Conservation (phyloP, 2,113 vertebrate species). For the Zosterops lateralis region DNA sequence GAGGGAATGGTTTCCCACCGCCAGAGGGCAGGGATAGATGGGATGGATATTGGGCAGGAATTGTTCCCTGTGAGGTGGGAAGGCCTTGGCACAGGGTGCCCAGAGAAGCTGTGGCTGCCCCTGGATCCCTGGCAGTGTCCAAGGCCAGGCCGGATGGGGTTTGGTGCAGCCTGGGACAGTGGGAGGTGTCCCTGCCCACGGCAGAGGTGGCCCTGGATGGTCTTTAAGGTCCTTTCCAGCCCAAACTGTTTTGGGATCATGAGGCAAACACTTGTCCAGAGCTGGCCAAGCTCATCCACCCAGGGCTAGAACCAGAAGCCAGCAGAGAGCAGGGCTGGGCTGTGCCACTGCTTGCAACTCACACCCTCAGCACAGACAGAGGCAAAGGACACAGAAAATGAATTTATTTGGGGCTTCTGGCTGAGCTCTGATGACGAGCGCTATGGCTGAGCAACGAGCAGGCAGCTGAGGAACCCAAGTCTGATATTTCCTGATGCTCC, state of each 20-base stretch:
- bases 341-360: not conserved
- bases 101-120: not conserved
- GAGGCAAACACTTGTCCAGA: not conserved
- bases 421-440: accelerated
- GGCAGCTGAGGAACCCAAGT: not conserved
- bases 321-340: accelerated
- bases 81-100: too few relatives aligned
- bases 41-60: too few relatives aligned
- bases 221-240: not conserved
- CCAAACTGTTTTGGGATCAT: not conserved
- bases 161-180: not conserved
- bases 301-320: not conserved
- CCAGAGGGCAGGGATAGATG: too few relatives aligned
- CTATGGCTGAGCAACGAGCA: not conserved
- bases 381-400: not conserved
- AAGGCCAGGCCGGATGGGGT: not conserved
- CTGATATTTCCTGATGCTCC: not conserved
- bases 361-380: not conserved
- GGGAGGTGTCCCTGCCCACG: not conserved
- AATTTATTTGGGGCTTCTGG: not conserved
- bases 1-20: too few relatives aligned
- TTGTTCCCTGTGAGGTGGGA: too few relatives aligned
- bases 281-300: not conserved
- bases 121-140: not conserved
- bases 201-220: not conserved